Evolutionary conservation across 2,113 vertebrate species (phyloP).

Genomic region (Eubucco bourcierii): DNA sequence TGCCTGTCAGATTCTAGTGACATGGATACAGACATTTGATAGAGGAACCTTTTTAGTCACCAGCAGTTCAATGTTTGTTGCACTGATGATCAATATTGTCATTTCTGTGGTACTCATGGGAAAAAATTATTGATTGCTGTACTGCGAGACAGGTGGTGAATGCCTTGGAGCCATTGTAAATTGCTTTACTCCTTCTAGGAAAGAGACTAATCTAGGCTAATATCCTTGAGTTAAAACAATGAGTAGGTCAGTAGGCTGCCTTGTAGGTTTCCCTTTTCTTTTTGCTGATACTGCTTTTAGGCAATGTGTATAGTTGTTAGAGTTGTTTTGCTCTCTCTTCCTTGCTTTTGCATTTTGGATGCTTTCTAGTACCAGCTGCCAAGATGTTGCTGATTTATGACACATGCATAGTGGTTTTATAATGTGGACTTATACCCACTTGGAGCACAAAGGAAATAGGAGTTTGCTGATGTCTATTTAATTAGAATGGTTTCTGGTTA

Average conservation of each 20-base stretch:
- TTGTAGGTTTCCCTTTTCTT: background rate
- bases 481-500: slow-evolving; percentile 61
- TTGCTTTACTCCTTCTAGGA: background rate
- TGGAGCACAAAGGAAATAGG: slow-evolving; percentile 59
- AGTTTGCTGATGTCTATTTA: slow-evolving; percentile 63
- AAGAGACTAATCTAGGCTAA: background rate
- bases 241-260: background rate
- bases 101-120: background rate
- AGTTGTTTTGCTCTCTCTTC: background rate
- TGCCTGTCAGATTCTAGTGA: background rate
- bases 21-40: background rate
- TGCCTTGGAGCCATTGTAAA: background rate
- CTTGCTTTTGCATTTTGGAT: slow-evolving; percentile 12
- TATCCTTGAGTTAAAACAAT: background rate
- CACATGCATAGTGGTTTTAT: slow-evolving; percentile 52
- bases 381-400: slow-evolving; percentile 62
- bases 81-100: background rate
- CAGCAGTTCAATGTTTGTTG: background rate
- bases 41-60: background rate
- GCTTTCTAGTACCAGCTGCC: slow-evolving; percentile 44
- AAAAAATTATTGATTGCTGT: background rate
- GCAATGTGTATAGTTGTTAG: background rate
- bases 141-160: background rate
- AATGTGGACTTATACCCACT: slow-evolving; percentile 24
- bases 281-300: background rate